Evolutionary conservation across 2,888 invertebrate species (phyloP), one percentile per base, ranked within the genome.

Genomic region (Salpingus planirostris): DNA sequence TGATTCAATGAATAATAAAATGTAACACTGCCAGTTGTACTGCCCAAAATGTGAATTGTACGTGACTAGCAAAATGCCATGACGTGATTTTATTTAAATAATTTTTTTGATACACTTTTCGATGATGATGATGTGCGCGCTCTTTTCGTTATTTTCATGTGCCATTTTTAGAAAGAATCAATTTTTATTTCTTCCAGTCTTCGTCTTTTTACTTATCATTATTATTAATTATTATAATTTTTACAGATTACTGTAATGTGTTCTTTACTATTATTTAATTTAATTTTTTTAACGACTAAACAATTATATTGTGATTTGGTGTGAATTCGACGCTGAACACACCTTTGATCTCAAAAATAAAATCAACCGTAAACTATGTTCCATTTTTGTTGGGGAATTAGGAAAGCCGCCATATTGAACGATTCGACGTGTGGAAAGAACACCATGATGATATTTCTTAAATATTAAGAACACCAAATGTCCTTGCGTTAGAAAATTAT

Each of bases 1-100:
- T n/a, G n/a, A n/a, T n/a, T 15, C 8, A 6, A 10, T 15, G 10
- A n/a, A 10, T 10, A n/a, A n/a, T n/a, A 2, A 13, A 22, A 8
- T 13, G 11, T 3, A 35, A 37, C 46, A 50, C 50, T 50, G 50
- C 50, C 50, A 43, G 42, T 36, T 36, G 24, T 38, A 50, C 50
- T 50, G 50, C 50, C 49, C 42, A 40, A 40, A 40, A 40, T 34
- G 34, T 35, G 32, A 38, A 31, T 33, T 27, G 8, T 18, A 32
- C 24, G 27, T 15, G 25, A 25, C 33, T 27, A 22, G 27, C 30
- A 26, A 22, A 38, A 33, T 35, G 38, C 35, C 35, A 35, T 35
- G 38, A 38, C 35, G 31, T 29, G 29, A 25, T 35, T 18, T 18
- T 18, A 18, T 18, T n/a, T 32, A 37, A 29, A 30, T 24, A 13